Conservation (phyloP, 2,797 vertebrate species). For the Mallotus villosus region DNA sequence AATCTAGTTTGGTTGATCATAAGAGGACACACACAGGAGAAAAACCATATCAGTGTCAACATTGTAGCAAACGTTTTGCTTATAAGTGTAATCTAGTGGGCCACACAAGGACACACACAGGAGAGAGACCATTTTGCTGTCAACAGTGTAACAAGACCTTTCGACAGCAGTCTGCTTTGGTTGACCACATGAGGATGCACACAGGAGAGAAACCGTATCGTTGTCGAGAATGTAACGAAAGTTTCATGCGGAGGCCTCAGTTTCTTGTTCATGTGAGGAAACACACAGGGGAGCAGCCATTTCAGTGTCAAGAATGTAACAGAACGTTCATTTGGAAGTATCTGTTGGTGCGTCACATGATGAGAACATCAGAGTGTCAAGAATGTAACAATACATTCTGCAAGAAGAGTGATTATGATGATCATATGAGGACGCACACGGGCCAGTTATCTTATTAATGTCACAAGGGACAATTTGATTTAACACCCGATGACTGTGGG, state of each 20-base stretch:
- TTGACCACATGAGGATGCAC: slow-evolving; percentile 2
- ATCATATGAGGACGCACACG: neutral
- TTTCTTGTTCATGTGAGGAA: neutral
- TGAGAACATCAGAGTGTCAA: too few relatives aligned
- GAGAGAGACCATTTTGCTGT: neutral
- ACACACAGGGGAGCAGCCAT: slow-evolving; percentile 6
- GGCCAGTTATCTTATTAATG: too few relatives aligned
- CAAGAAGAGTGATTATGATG: too few relatives aligned
- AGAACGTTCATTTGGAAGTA: slow-evolving; percentile 1
- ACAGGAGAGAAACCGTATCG: slow-evolving; percentile 7
- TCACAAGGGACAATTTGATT: too few relatives aligned
- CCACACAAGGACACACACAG: neutral
- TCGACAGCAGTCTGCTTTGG: neutral
- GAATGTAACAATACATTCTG: too few relatives aligned
- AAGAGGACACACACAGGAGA: neutral
- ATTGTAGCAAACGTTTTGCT: slow-evolving; percentile 14
- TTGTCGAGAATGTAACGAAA: neutral
- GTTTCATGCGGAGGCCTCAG: neutral
- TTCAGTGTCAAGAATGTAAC: slow-evolving; percentile 9
- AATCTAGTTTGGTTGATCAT: neutral
- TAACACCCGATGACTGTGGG: too few relatives aligned
- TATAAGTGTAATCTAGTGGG: too few relatives aligned
- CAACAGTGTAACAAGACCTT: neutral
- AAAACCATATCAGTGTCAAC: slow-evolving; percentile 5
- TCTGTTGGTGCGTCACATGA: neutral